Conservation (phyloP, 2,888 invertebrate genomes). For the Tholera decimalis region DNA sequence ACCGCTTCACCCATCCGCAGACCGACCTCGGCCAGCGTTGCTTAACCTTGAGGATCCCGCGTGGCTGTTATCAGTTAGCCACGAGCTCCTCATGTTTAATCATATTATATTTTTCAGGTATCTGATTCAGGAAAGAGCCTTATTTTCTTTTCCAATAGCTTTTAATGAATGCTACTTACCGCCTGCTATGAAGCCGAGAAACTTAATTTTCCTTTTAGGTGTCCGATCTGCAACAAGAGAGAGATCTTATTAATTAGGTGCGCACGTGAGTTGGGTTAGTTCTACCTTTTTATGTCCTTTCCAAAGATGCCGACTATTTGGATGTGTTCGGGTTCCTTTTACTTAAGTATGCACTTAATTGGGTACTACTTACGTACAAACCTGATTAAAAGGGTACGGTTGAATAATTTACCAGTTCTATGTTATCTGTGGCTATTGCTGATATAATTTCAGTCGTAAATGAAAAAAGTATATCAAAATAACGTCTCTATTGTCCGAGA, state of each 20-base stretch:
- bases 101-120: not conserved
- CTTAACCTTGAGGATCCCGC: no score
- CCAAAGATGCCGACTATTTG: conserved; percentile 5
- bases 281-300: conserved; percentile 14
- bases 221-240: conserved; percentile 73
- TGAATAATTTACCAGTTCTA: not conserved
- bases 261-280: conserved; percentile 47
- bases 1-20: no score
- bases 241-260: conserved; percentile 56
- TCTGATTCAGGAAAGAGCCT: not conserved
- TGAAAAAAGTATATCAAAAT: not conserved
- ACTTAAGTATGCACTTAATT: conserved; percentile 25
- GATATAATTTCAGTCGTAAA: not conserved
- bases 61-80: not conserved
- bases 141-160: not conserved
- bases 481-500: not conserved
- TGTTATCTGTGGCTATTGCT: not conserved
- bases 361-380: not conserved
- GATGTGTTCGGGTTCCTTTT: conserved; percentile 7
- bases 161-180: conserved; percentile 65
- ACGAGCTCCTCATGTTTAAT: not conserved
- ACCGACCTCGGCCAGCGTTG: no score
- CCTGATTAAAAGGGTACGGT: not conserved
- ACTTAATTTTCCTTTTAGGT: conserved; percentile 71
- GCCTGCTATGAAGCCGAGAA: conserved; percentile 70